Conservation (phyloP, 2,888 invertebrate species). For the Erebia epiphron region DNA sequence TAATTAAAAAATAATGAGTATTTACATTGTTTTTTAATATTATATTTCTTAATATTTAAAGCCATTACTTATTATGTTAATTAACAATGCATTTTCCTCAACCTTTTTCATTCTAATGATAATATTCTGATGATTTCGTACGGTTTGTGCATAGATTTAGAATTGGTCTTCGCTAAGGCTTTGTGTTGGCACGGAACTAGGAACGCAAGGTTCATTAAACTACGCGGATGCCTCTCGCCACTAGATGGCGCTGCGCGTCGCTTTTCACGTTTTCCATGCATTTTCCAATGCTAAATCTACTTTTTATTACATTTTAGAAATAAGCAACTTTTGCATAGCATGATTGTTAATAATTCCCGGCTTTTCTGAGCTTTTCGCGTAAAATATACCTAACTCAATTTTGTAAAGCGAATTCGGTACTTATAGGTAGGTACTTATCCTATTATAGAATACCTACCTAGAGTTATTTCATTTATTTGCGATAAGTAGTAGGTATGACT, state of each 20-base stretch:
- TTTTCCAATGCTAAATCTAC: constrained; percentile 50
- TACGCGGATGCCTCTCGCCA: constrained; percentile 56
- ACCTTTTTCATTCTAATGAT: background rate
- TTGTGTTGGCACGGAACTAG: background rate
- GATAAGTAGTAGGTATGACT: too few species aligned
- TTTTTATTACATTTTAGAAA: background rate
- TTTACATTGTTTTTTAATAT: background rate
- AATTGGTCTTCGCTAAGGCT: too few species aligned
- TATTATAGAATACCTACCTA: too few species aligned
- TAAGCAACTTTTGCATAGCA: too few species aligned
- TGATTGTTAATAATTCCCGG: too few species aligned
- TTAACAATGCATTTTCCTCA: background rate
- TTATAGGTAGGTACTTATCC: background rate
- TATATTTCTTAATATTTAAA: too few species aligned
- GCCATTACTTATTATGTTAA: too few species aligned
- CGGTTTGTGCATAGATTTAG: too few species aligned
- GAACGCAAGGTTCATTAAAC: background rate
- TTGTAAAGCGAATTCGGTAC: too few species aligned
- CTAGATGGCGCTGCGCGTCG: constrained; percentile 68
- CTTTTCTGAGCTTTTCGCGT: too few species aligned
- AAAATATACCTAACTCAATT: too few species aligned
- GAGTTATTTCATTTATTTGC: too few species aligned
- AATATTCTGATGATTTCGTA: background rate
- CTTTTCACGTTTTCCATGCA: constrained; percentile 59
- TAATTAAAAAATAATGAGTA: background rate